These are phyloP conservation scores for Penaeus vannamei DNA, from an alignment of 1,140 invertebrate species.

Conservation along the genomic window DNA sequence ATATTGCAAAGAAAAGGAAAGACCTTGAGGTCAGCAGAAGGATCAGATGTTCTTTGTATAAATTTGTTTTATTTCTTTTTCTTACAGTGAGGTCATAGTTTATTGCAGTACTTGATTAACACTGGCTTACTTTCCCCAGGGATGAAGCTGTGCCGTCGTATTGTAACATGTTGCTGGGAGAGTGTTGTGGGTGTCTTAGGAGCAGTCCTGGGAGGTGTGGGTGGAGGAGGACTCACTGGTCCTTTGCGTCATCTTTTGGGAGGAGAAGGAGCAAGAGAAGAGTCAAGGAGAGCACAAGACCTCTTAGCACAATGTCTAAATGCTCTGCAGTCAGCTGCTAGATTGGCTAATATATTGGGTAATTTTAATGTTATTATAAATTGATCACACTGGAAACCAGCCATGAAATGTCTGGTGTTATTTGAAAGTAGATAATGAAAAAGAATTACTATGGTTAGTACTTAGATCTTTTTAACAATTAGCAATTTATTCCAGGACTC, in stretches of 20 bases:
- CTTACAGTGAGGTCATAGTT: neutral
- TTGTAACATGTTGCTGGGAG: constrained; percentile 93
- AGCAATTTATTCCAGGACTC: constrained; percentile 74
- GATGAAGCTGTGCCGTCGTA: constrained; percentile 74
- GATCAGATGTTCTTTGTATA: too few species aligned
- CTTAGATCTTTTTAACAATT: too few species aligned
- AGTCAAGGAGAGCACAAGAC: constrained; percentile 74
- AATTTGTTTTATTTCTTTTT: too few species aligned
- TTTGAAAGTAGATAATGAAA: neutral
- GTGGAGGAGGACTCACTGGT: constrained; percentile 74
- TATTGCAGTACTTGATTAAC: neutral
- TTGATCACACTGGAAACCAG: neutral
- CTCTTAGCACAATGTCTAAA: constrained; percentile 89
- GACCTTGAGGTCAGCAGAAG: too few species aligned
- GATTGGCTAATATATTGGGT: constrained; percentile 79
- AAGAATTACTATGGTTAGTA: neutral
- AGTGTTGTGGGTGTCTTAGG: constrained; percentile 90
- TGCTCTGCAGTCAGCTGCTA: constrained; percentile 83
- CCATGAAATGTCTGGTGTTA: neutral
- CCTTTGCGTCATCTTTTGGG: constrained; percentile 73
- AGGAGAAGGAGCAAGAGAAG: constrained; percentile 73
- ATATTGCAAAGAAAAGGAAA: too few species aligned
- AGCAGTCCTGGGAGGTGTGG: constrained; percentile 79
- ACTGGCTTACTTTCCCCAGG: constrained; percentile 70
- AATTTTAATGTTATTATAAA: constrained; percentile 55